A percentile compares a stretch with the other conserved stretches of the same genome.
Conservation (phyloP, 1,140 invertebrate genomes). For the Drosophila guanche region DNA sequence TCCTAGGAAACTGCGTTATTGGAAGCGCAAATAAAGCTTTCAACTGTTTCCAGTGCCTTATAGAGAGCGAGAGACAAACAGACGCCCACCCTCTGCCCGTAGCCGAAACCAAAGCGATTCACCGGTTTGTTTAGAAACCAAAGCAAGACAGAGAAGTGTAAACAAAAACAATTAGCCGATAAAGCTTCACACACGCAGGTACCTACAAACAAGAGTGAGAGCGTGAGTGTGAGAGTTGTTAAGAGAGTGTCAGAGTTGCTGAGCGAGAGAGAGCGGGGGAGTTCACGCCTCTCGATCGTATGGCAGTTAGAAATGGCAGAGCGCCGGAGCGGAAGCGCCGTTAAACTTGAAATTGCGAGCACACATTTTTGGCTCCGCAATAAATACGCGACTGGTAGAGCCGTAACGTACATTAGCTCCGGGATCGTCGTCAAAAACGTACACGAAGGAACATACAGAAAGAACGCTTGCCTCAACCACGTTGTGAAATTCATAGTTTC, state of each 20-base stretch:
- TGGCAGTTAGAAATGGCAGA: background rate
- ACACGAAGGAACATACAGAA: constrained; percentile 7
- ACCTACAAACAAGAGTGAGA: background rate
- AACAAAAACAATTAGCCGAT: constrained; percentile 6
- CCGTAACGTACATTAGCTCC: constrained; percentile 20
- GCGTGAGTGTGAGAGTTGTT: constrained; percentile 7
- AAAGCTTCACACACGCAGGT: background rate
- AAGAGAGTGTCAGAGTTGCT: background rate
- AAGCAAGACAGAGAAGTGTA: constrained; percentile 34
- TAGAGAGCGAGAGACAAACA: too few species aligned
- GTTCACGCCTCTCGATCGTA: constrained; percentile 16
- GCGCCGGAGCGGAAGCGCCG: constrained; percentile 9
- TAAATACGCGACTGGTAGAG: constrained; percentile 16
- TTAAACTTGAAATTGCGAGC: constrained; percentile 25
- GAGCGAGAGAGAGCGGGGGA: background rate
- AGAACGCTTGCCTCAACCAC: background rate
- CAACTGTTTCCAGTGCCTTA: too few species aligned
- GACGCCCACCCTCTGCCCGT: background rate
- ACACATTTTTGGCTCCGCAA: background rate
- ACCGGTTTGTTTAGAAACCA: constrained; percentile 36
- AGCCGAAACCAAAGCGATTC: background rate
- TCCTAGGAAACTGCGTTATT: too few species aligned
- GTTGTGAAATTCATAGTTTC: constrained; percentile 41
- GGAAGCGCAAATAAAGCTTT: too few species aligned
- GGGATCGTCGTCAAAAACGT: constrained; percentile 15